Evolutionary conservation across 2,888 invertebrate species (phyloP).

Genomic region (Chrysodeixis includens): DNA sequence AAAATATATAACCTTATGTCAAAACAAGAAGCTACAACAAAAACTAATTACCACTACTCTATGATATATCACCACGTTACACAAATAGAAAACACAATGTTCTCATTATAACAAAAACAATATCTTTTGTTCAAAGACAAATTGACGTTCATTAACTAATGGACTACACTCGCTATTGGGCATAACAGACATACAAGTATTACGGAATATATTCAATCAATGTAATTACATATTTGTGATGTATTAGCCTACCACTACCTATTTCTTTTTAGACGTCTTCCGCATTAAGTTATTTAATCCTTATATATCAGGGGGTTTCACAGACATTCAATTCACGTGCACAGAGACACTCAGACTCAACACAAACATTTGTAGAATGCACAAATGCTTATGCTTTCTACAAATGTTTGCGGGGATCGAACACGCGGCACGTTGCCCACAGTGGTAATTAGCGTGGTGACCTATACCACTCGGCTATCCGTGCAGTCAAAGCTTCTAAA

Average conservation of each 20-base stretch:
- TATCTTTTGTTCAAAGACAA: conserved; percentile 42
- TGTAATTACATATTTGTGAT: conserved; percentile 43
- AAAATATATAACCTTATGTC: background rate
- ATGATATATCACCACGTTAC: conserved; percentile 20
- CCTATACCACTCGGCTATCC: no score
- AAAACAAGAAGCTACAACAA: conserved; percentile 14
- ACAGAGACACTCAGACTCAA: no score
- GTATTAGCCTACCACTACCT: conserved; percentile 43
- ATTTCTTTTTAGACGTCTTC: no score
- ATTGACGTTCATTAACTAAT: conserved; percentile 35
- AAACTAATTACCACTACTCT: conserved; percentile 2
- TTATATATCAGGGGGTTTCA: no score
- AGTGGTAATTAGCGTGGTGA: no score
- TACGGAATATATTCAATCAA: conserved; percentile 49
- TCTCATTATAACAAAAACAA: conserved; percentile 38
- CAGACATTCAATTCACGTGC: no score
- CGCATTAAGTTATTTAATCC: no score
- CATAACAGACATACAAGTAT: conserved; percentile 23
- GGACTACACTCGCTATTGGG: conserved; percentile 31
- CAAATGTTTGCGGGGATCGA: no score
- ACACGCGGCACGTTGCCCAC: no score
- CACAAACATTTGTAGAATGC: no score
- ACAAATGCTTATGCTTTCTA: no score
- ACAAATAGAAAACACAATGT: conserved; percentile 22
- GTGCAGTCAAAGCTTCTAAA: no score